Base-by-base conservation (phyloP, 2,113 vertebrate genomes). In the Mesocricetus auratus region DNA sequence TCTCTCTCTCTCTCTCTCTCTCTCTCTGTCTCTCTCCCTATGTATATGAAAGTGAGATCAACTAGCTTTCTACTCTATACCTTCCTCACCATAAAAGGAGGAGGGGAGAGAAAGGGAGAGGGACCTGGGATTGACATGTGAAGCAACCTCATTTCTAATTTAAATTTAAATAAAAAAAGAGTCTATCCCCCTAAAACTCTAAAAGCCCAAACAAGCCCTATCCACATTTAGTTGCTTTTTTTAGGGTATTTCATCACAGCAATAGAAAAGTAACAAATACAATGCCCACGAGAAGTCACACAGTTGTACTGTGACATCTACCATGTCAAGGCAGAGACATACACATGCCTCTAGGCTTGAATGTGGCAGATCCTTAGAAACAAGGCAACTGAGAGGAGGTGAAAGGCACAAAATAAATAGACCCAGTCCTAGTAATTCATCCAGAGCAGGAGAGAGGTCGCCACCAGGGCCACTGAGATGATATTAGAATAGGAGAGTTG, bases 271-370 rank as follows among this genome's bases (percentile, higher is more conserved):
- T 31, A 68, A 47, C 60, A 66, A 47, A 86, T 8, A 22, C 50
- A 68, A 15, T 33, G 42, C 3, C 69, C 69, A 75, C 0, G 17
- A 89, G 69, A 1, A 26, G 42, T 29, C 17, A 7, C 26, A 16
- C 9, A 33, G 0, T 0, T 0, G 0, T 16, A 19, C 1, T 1
- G 4, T 4, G 4, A 29, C 2, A 7, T 39, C 56, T 19, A 17
- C 45, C 26, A 15, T 0, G 26, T 15, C 45, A 19, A 0, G 1
- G 45, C 87, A 73, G 22, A 74, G 33, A 81, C 0, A 0, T 0
- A 22, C 90, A 42, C 13, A 5, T 53, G 9, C 1, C 19, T 64
- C 62, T 19, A 58, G 83, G 74, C 56, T 89, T 56, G 15, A 78
- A 7, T 42, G 82, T 3, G 17, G 47, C 66, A 93, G 56, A 45